Percentiles rank a stretch among this genome's conserved stretches.
Evolutionary conservation across 2,113 vertebrate genomes (phyloP).

Genomic region (Dendrocopos noguchii): DNA sequence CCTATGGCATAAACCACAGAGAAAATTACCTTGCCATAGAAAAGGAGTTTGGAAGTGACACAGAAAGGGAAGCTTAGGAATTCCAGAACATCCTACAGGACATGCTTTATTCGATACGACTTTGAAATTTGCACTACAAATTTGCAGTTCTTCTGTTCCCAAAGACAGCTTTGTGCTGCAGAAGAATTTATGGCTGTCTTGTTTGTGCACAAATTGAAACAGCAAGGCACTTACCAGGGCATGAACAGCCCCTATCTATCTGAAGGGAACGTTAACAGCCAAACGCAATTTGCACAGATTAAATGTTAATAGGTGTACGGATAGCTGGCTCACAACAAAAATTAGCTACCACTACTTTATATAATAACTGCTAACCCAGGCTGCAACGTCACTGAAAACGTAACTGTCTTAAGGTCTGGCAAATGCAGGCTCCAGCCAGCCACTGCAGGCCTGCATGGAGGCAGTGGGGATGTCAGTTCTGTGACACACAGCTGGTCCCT

Average conservation of each 20-base stretch:
- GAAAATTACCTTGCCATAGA: background rate
- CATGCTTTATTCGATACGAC: background rate
- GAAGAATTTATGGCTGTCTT: background rate
- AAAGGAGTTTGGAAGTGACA: background rate
- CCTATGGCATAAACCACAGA: background rate
- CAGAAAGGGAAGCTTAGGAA: background rate
- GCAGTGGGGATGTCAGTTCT: background rate
- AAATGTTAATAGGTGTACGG: background rate
- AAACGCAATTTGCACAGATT: background rate
- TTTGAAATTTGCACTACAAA: background rate
- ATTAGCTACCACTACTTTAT: background rate
- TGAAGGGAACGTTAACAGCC: background rate
- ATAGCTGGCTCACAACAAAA: background rate
- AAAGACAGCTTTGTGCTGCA: background rate
- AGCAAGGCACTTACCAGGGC: background rate
- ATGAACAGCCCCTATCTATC: background rate
- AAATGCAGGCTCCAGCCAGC: background rate
- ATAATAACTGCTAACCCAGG: background rate
- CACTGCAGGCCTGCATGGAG: background rate
- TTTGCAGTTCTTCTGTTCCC: background rate
- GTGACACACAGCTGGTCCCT: background rate
- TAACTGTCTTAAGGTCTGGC: background rate
- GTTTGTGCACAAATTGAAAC: background rate
- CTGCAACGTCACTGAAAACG: background rate
- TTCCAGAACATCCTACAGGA: background rate